Evolutionary conservation across 2,113 vertebrate genomes (phyloP).

Genomic region (Puntigrus tetrazona): DNA sequence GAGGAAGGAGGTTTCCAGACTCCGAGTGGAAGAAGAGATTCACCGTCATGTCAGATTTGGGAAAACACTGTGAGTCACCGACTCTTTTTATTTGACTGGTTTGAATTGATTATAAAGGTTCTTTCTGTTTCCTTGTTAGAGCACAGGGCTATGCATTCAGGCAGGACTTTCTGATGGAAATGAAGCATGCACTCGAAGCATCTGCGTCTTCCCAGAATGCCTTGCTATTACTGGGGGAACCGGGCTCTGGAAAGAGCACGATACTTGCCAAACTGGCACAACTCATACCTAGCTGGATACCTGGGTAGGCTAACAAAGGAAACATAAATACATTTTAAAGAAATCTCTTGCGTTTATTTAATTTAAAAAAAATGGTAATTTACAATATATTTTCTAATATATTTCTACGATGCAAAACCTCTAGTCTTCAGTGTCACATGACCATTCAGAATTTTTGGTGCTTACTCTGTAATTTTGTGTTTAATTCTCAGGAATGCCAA

Average conservation of each 20-base stretch:
- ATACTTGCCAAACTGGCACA: slow-evolving; percentile 66
- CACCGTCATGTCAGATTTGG: slow-evolving; percentile 57
- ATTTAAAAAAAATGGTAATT: background rate
- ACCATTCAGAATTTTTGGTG: background rate
- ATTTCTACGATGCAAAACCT: background rate
- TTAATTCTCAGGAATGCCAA: slow-evolving; percentile 56
- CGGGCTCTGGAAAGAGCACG: slow-evolving; percentile 71
- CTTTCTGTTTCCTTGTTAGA: slow-evolving; percentile 51
- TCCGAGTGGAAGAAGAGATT: slow-evolving; percentile 63
- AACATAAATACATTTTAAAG: background rate
- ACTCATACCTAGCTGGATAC: slow-evolving; percentile 64
- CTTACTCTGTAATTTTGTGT: background rate
- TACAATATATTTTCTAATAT: background rate
- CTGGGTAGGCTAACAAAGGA: slow-evolving; percentile 61
- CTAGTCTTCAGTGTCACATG: background rate
- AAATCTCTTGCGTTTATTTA: background rate
- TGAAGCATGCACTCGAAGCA: slow-evolving; percentile 57
- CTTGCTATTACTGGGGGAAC: slow-evolving; percentile 64
- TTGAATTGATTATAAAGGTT: background rate
- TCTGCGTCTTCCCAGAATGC: slow-evolving; percentile 46
- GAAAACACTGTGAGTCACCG: slow-evolving; percentile 64
- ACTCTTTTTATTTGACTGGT: background rate
- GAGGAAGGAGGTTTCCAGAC: slow-evolving; percentile 59
- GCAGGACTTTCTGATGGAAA: slow-evolving; percentile 61
- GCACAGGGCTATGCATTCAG: slow-evolving; percentile 60